Evolutionary conservation across 2,888 invertebrate genomes (phyloP), one percentile per base, ranked within the genome.

Genomic region (Romanomermis culicivorax): DNA sequence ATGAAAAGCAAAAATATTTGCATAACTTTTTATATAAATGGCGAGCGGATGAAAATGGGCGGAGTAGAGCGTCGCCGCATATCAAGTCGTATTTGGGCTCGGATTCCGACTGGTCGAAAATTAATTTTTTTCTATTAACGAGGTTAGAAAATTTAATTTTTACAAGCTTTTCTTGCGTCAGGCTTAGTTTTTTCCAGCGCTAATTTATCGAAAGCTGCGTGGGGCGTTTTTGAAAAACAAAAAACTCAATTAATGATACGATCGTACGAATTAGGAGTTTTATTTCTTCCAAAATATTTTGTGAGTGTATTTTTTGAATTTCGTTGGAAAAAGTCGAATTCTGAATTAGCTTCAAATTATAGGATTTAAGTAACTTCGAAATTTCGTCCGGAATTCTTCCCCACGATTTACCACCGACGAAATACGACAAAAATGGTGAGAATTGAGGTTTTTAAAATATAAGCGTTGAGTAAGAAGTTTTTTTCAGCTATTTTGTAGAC

Each of bases 121-220:
- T 82, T 2, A 80, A 85, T 0, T 95, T 81, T 80, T 86, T 83
- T 68, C 71, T 85, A 0, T 72, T 93, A 0, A 89, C 89, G 0
- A 72, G 72, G 72, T 71, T 60, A 48, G 29, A 14, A 7, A 24
- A 27, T 30, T 25, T 56, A 17, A 24, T 11, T 36, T 36, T 36
- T 36, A 36, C 11, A 17, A 36, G 11, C 36, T 36, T 36, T 36
- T 36, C 36, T 36, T 17, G 11, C 36, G 36, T 36, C 36, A 36
- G 17, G 36, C 36, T 36, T 36, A 36, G 36, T 20, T 53, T 24
- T n/a, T 61, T 64, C 61, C 60, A 91, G 91, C 54, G 87, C 85
- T 0, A 97, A 97, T 73, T 73, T 93, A 29, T 95, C 93, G 14
- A 93, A 91, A 74, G 87, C 93, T 1, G 95, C 95, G 0, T 95